Conservation (phyloP, 2,888 invertebrate genomes). For the Neoaliturus tenellus region DNA sequence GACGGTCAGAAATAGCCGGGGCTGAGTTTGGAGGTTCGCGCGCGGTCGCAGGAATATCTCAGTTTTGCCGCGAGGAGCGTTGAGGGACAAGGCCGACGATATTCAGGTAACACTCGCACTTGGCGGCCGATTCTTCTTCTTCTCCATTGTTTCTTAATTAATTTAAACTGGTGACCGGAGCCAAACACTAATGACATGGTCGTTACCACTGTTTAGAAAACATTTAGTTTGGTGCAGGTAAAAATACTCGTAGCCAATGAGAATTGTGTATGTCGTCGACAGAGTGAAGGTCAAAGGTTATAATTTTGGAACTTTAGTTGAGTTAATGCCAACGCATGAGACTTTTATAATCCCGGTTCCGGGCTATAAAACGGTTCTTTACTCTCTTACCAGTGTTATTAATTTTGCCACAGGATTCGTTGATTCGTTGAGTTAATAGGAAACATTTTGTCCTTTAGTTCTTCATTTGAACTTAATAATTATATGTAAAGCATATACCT, state of each 20-base stretch:
- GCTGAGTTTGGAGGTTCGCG: slow-evolving; percentile 53
- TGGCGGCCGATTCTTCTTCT: slow-evolving; percentile 26
- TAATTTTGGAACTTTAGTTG: not conserved
- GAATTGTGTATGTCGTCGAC: not conserved
- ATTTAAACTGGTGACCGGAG: not conserved
- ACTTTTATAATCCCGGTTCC: slow-evolving; percentile 15
- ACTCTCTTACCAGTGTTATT: not conserved
- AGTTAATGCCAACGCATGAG: slow-evolving; percentile 3
- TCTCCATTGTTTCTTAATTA: slow-evolving; percentile 10
- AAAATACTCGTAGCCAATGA: not conserved
- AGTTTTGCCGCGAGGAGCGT: slow-evolving; percentile 56
- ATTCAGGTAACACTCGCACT: slow-evolving; percentile 53
- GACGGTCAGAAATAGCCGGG: slow-evolving; percentile 52
- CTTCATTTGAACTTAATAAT: too few species aligned
- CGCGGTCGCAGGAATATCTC: slow-evolving; percentile 44
- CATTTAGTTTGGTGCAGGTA: not conserved
- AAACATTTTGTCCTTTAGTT: too few species aligned
- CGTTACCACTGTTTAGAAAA: not conserved
- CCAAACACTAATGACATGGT: slow-evolving; percentile 9
- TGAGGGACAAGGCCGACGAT: slow-evolving; percentile 37
- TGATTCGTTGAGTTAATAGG: too few species aligned
- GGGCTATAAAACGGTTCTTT: not conserved
- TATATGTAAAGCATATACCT: too few species aligned
- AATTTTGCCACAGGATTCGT: not conserved
- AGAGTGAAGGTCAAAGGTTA: slow-evolving; percentile 11